Conservation (phyloP, 1,140 invertebrate genomes). For the Drosophila baimaii region DNA sequence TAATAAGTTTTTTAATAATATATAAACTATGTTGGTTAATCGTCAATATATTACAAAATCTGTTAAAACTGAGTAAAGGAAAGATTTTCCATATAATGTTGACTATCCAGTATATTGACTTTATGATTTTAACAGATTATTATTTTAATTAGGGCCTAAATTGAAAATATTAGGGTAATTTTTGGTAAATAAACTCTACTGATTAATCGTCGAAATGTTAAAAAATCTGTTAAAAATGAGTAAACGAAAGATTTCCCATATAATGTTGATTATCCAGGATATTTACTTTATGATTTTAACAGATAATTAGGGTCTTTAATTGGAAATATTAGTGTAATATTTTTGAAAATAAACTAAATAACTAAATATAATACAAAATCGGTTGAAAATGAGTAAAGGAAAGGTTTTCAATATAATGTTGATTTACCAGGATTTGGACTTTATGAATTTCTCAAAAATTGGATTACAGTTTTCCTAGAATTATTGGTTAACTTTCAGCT, state of each 20-base stretch:
- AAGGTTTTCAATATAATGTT: not conserved
- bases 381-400: not conserved
- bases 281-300: too few species aligned
- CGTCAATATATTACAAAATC: not conserved
- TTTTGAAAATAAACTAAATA: not conserved
- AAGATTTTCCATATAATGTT: not conserved
- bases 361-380: not conserved
- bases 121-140: not conserved
- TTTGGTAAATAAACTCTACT: not conserved
- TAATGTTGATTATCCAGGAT: too few species aligned
- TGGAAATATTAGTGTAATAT: not conserved
- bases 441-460: not conserved
- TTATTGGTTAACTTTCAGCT: not conserved
- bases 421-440: too few species aligned
- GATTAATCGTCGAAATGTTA: too few species aligned
- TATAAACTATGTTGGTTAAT: too few species aligned
- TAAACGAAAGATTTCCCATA: not conserved
- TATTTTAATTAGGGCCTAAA: too few species aligned
- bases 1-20: not conserved
- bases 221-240: not conserved
- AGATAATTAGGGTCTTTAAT: not conserved
- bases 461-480: not conserved
- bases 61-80: not conserved
- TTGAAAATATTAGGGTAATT: too few species aligned
- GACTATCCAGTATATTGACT: too few species aligned